A percentile compares a stretch with the other conserved stretches of the same genome.
Conservation (phyloP, 2,888 invertebrate species). For the Odontocerum albicorne region DNA sequence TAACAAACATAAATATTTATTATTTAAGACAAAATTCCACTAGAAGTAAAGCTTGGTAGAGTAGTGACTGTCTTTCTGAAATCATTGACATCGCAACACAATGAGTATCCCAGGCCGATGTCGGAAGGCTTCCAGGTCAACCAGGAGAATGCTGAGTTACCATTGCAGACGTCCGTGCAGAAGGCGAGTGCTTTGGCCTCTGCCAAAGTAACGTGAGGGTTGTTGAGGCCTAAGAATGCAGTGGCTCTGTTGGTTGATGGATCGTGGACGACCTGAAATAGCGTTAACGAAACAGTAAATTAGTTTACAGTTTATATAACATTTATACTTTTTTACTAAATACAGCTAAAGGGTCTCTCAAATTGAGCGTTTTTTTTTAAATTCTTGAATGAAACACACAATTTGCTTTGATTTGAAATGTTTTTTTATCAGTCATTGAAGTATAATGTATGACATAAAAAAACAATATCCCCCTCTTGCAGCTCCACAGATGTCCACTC, state of each 20-base stretch:
- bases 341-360: too few species aligned
- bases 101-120: slow-evolving; percentile 59
- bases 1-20: too few species aligned
- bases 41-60: slow-evolving; percentile 55
- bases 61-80: slow-evolving; percentile 56
- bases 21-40: slow-evolving; percentile 39
- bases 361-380: too few species aligned
- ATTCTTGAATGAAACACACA: too few species aligned
- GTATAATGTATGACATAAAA: too few species aligned
- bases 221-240: slow-evolving; percentile 64
- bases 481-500: too few species aligned
- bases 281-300: too few species aligned
- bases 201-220: slow-evolving; percentile 55
- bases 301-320: too few species aligned
- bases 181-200: slow-evolving; percentile 51
- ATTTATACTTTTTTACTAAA: too few species aligned
- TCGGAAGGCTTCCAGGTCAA: slow-evolving; percentile 58
- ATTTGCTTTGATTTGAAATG: too few species aligned
- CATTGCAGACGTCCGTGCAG: slow-evolving; percentile 56
- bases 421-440: too few species aligned
- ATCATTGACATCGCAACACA: slow-evolving; percentile 63
- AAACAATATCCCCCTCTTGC: too few species aligned
- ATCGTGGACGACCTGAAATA: slow-evolving; percentile 57
- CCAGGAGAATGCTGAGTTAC: slow-evolving; percentile 63
- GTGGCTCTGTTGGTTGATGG: slow-evolving; percentile 52